Base-by-base conservation (phyloP, 92 coral and sea anemone genomes). In the Zoanthus solanderi region DNA sequence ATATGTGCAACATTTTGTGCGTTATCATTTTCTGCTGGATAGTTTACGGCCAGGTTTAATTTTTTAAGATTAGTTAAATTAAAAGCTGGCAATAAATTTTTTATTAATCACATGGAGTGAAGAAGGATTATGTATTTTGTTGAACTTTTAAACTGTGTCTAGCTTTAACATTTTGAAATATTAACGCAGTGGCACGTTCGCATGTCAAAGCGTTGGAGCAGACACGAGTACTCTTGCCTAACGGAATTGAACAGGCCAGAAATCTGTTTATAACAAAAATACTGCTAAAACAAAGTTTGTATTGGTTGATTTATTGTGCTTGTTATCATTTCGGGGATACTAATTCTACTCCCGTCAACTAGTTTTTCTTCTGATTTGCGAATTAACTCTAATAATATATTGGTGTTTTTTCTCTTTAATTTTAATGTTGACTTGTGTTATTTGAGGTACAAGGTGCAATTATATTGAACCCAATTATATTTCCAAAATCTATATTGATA, bases 391-490 rank as follows among this genome's bases (percentile, higher is more conserved):
- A 50, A 63, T 17, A 18, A 7, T 6, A 63, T 7, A 31, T 48
- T n/a, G 78, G 45, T 45, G 79, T 75, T 48, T 17, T 46, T 46
- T 30, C 53, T 10, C 54, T 46, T 74, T 2, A 44, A 17, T 74
- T 74, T 44, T 15, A 13, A 13, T 47, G 44, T 14, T 16, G 30
- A 16, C 52, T 5, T 14, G 10, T 10, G 15, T 46, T 44, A 16
- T 73, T 45, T 44, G 47, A 18, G 14, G 23, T 32, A 31, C 60
- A 37, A 11, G 60, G 11, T 54, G 71, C 52, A 34, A 12, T 60
- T 34, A 30, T 34, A 83, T 71, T 32, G 42, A 71, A 32, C 91
- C 82, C 0, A 28, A 53, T 79, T 78, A 52, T 78, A 76, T 66
- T 17, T 50, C 32, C 32, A 44, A 31, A 14, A 29, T 66, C 34